Evolutionary conservation across 2,888 invertebrate genomes (phyloP).

Genomic region (Polietes domitor): DNA sequence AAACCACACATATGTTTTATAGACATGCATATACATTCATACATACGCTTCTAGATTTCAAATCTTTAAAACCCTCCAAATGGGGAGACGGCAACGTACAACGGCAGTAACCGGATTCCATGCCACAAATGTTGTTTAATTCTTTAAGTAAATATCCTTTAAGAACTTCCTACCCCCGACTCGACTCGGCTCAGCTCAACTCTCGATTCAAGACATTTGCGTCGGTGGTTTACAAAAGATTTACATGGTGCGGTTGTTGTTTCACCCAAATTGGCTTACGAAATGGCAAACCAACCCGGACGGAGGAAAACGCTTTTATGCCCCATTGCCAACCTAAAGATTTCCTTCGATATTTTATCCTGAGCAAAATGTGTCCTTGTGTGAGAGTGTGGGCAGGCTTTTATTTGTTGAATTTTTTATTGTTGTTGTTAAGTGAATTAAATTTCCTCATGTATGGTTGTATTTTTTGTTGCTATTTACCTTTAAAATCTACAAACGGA

Average conservation of each 20-base stretch:
- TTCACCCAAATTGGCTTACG: conserved; percentile 62
- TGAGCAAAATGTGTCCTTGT: conserved; percentile 52
- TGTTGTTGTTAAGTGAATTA: conserved; percentile 67
- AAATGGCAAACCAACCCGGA: conserved; percentile 43
- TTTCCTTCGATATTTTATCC: conserved; percentile 3
- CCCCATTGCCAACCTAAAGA: conserved; percentile 12
- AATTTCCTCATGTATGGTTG: conserved; percentile 44
- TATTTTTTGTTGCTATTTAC: conserved; percentile 49
- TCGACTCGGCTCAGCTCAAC: background rate
- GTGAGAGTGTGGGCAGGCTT: conserved; percentile 34
- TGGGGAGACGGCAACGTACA: background rate
- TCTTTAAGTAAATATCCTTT: conserved; percentile 65
- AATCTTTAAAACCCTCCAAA: conserved; percentile 45
- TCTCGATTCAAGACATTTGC: conserved; percentile 2
- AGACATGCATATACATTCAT: conserved; percentile 3
- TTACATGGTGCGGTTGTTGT: conserved; percentile 36
- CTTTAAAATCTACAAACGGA: conserved; percentile 52
- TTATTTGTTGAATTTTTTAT: conserved; percentile 10
- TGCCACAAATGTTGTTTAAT: conserved; percentile 66
- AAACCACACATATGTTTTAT: conserved; percentile 54
- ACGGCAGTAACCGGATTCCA: background rate
- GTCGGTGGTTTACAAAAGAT: conserved; percentile 48
- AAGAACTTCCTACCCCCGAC: conserved; percentile 20
- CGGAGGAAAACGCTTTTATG: conserved; percentile 30
- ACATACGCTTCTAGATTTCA: conserved; percentile 36